These are phyloP conservation scores for Eupsilia transversa DNA, from an alignment of 2,888 invertebrate genomes.

Conservation along the genomic window DNA sequence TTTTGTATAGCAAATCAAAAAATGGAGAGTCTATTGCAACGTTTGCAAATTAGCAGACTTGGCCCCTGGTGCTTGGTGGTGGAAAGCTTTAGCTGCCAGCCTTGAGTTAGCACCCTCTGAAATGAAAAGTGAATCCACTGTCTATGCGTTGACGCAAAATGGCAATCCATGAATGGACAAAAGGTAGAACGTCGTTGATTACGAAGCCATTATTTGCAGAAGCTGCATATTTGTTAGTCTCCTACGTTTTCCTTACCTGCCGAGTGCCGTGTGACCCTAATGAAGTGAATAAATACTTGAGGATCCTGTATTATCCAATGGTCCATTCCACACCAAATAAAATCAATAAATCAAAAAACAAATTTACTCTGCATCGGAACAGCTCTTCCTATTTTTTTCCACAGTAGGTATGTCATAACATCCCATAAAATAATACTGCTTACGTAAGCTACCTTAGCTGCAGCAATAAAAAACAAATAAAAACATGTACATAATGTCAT, in stretches of 20 bases:
- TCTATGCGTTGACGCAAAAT: not conserved
- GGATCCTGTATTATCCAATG: constrained; percentile 31
- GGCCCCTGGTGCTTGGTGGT: not conserved
- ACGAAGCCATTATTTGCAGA: not conserved
- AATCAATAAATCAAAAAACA: not conserved
- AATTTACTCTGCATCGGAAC: not conserved
- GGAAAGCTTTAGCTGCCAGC: not conserved
- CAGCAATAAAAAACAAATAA: constrained; percentile 36
- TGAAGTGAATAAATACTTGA: constrained; percentile 3
- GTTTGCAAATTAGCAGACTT: too few species aligned
- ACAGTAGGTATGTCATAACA: constrained; percentile 14
- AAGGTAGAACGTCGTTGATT: too few species aligned
- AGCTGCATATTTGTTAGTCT: constrained; percentile 2
- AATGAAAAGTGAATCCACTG: not conserved
- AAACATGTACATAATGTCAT: constrained; percentile 10
- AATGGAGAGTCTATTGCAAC: not conserved
- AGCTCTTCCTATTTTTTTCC: not conserved
- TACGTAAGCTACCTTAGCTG: constrained; percentile 17
- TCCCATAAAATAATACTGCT: constrained; percentile 2
- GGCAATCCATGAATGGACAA: not conserved
- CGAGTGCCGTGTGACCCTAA: constrained; percentile 15
- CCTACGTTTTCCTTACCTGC: not conserved
- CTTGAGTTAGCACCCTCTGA: not conserved
- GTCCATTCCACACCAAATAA: not conserved
- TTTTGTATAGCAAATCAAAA: too few species aligned